phyloP scores from a whole-genome alignment of 30 jellyfish, hydroid and myxozoan species.

The Hydractinia echinata region DNA sequence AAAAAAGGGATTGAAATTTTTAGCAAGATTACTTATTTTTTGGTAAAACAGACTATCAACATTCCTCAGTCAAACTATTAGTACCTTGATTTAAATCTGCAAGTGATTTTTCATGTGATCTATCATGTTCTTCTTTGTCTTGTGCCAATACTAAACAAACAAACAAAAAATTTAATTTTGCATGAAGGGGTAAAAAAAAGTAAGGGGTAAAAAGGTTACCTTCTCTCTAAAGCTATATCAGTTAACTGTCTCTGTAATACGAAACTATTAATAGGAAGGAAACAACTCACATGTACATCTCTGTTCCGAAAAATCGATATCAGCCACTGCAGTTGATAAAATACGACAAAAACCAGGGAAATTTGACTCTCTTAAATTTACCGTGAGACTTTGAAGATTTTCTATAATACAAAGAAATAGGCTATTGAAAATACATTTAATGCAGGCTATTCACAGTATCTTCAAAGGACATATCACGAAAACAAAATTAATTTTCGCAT shows the following conservation, averaged over 20 bases:
- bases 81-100: slow-evolving; percentile 92
- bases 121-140: slow-evolving; percentile 64
- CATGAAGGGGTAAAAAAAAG: slow-evolving; percentile 6
- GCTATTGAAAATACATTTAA: too few species aligned
- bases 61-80: neutral
- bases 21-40: too few species aligned
- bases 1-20: too few species aligned
- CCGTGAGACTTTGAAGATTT: slow-evolving; percentile 60
- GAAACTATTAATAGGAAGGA: neutral
- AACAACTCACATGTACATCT: slow-evolving; percentile 59
- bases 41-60: too few species aligned
- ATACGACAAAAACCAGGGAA: slow-evolving; percentile 84
- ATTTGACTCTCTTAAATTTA: slow-evolving; percentile 49
- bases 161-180: neutral
- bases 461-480: too few species aligned
- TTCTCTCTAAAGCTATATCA: too few species aligned
- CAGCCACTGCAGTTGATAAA: slow-evolving; percentile 69
- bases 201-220: neutral
- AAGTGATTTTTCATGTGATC: slow-evolving; percentile 65
- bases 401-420: slow-evolving; percentile 26
- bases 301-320: slow-evolving; percentile 81
- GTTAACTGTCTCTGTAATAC: neutral
- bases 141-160: slow-evolving; percentile 61
- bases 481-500: too few species aligned
- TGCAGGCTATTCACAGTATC: too few species aligned